A percentile compares a stretch with the other conserved stretches of the same genome.
Evolutionary conservation across 2,113 vertebrate genomes (phyloP).

Genomic region (Gambusia affinis): DNA sequence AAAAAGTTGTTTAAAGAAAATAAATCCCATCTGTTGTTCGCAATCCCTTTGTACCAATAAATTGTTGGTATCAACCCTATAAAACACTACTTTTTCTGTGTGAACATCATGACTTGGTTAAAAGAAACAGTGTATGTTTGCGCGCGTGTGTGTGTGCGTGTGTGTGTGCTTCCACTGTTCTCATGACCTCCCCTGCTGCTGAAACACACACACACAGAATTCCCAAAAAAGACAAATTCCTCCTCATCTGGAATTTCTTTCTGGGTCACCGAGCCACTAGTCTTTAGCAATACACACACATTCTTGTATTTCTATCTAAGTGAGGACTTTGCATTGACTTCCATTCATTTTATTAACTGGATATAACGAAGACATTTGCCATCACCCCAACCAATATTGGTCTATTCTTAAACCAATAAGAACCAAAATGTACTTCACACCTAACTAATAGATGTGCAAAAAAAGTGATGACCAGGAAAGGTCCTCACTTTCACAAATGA

Average conservation of each 20-base stretch:
- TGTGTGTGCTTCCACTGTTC: slow-evolving; percentile 59
- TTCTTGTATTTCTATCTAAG: too few species aligned
- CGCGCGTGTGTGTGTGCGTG: neutral
- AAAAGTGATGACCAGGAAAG: too few species aligned
- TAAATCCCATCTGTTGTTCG: neutral
- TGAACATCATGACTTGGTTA: neutral
- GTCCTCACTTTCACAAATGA: too few species aligned
- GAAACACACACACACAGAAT: slow-evolving; percentile 40
- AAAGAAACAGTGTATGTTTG: slow-evolving; percentile 7
- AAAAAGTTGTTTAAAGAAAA: neutral
- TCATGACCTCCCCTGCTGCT: slow-evolving; percentile 71
- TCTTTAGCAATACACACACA: neutral
- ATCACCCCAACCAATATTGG: too few species aligned
- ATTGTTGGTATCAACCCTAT: neutral
- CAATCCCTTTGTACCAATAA: neutral
- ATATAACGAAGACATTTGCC: too few species aligned
- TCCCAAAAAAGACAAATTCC: slow-evolving; percentile 70
- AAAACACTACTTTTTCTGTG: neutral
- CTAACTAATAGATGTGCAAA: too few species aligned
- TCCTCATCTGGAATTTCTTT: slow-evolving; percentile 65
- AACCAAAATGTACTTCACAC: too few species aligned
- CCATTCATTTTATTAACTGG: too few species aligned
- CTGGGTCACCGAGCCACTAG: slow-evolving; percentile 47
- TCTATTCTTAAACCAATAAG: too few species aligned
- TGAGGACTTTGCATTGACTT: too few species aligned